Conservation (phyloP, 2,113 vertebrate species). For the Semicossyphus pulcher region DNA sequence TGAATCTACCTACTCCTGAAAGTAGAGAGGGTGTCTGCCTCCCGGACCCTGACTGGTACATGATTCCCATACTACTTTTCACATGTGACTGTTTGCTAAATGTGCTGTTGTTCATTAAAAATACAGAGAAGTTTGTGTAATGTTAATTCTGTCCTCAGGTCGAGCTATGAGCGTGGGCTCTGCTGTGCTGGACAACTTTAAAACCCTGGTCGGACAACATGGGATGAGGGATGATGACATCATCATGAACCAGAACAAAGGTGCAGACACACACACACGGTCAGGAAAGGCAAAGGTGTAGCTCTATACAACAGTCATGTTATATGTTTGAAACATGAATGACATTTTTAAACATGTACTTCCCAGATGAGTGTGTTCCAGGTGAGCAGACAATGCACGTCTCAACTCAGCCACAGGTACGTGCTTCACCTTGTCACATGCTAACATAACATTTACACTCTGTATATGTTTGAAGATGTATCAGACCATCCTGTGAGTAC, state of each 20-base stretch:
- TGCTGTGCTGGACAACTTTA: conserved; percentile 83
- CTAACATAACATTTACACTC: neutral
- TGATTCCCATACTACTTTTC: too few species aligned
- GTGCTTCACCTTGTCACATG: neutral
- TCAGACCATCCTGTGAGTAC: too few species aligned
- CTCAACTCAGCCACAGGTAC: conserved; percentile 46
- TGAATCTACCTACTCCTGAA: too few species aligned
- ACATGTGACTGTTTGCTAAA: too few species aligned
- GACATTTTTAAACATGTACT: neutral
- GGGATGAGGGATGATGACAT: conserved; percentile 82
- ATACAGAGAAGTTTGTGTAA: too few species aligned
- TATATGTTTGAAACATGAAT: neutral
- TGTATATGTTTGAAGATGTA: neutral
- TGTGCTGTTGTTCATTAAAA: too few species aligned
- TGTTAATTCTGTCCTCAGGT: conserved; percentile 76
- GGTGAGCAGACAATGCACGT: conserved; percentile 57
- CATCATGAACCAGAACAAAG: conserved; percentile 82
- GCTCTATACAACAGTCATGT: too few species aligned
- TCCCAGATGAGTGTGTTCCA: conserved; percentile 52
- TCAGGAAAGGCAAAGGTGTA: neutral
- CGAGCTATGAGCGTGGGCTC: conserved; percentile 77
- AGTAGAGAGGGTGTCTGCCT: too few species aligned
- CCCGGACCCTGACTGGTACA: too few species aligned
- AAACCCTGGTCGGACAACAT: conserved; percentile 80
- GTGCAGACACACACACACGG: conserved; percentile 62